Evolutionary conservation across 1,140 invertebrate genomes (phyloP).

Genomic region (Camponotus pennsylvanicus): DNA sequence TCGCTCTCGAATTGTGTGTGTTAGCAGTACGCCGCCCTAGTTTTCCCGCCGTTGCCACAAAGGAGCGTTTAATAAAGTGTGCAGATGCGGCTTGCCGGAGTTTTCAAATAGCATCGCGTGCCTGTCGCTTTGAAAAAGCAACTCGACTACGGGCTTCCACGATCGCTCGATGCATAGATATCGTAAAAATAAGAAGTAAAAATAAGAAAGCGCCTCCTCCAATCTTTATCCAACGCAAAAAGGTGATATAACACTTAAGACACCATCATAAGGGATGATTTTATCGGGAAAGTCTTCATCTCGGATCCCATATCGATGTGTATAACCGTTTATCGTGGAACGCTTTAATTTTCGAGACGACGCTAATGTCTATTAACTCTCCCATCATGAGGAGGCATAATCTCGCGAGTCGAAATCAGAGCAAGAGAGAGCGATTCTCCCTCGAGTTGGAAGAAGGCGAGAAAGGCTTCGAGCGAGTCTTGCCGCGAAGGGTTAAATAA

Average conservation of each 20-base stretch:
- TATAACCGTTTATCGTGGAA: background rate
- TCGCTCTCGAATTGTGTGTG: slow-evolving; percentile 38
- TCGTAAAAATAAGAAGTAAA: background rate
- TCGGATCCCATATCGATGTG: background rate
- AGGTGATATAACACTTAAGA: background rate
- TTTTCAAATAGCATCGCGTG: slow-evolving; percentile 48
- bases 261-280: background rate
- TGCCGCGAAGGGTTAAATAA: slow-evolving; percentile 47
- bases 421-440: background rate
- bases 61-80: slow-evolving; percentile 55
- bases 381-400: background rate
- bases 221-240: background rate
- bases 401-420: background rate
- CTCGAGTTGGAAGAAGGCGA: slow-evolving; percentile 6
- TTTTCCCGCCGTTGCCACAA: slow-evolving; percentile 39
- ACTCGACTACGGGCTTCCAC: background rate
- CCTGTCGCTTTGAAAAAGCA: slow-evolving; percentile 30
- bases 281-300: background rate
- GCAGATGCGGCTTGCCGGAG: slow-evolving; percentile 30
- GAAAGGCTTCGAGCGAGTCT: slow-evolving; percentile 18
- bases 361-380: background rate
- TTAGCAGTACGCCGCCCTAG: slow-evolving; percentile 32
- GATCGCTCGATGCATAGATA: background rate
- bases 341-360: background rate
- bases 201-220: slow-evolving; percentile 1